Conservation (phyloP, 2,797 vertebrate genomes). For the Mormyrops attenuatus region DNA sequence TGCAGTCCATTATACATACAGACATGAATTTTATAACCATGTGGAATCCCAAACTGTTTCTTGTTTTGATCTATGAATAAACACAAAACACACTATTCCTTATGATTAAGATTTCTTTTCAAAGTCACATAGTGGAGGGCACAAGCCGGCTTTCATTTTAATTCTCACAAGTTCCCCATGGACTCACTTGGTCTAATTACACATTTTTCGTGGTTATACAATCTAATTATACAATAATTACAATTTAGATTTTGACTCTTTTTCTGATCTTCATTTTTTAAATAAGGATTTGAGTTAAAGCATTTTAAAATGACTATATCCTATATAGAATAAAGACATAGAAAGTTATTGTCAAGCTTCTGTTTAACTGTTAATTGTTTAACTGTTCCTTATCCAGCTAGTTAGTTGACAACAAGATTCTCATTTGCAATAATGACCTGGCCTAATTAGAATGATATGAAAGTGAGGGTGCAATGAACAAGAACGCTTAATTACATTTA, state of each 20-base stretch:
- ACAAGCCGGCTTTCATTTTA: neutral
- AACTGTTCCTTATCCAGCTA: neutral
- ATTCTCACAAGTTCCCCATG: neutral
- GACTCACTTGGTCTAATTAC: neutral
- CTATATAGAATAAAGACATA: neutral
- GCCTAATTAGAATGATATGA: conserved; percentile 19
- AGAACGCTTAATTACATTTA: neutral
- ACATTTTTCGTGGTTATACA: neutral
- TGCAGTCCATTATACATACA: neutral
- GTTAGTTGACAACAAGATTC: neutral
- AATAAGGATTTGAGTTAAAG: conserved; percentile 19
- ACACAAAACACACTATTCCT: neutral
- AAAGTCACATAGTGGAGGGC: neutral
- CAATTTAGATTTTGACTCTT: neutral
- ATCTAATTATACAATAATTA: conserved; percentile 12
- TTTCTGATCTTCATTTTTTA: conserved; percentile 19
- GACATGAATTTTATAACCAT: neutral
- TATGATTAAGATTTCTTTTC: neutral
- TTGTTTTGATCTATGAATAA: neutral
- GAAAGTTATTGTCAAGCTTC: neutral
- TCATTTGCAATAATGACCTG: neutral
- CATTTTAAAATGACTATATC: conserved; percentile 4
- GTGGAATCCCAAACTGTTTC: neutral
- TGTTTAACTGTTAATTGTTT: neutral
- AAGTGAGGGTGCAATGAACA: conserved; percentile 21